Base-by-base conservation (phyloP, 2,888 invertebrate genomes). In the Mamestra brassicae region DNA sequence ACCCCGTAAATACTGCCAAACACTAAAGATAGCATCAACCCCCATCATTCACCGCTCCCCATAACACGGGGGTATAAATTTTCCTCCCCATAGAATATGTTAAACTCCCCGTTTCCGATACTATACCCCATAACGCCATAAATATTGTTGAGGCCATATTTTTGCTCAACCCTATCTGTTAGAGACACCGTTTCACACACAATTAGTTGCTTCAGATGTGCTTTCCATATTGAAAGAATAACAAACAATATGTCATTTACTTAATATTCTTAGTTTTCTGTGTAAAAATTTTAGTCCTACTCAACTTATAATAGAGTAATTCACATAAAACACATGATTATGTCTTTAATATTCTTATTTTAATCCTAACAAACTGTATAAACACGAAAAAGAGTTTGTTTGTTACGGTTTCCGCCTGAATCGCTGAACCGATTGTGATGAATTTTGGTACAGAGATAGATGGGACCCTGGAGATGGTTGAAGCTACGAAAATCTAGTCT, bases 141-240 rank as follows among this genome's bases (percentile, higher is more conserved):
- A 78, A 85, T 82, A 85, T 72, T 26, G 57, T 58, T 52, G 11
- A 6, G 17, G 47, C 57, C 36, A 68, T 72, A 81, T 70, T 72
- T 77, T 67, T 68, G 71, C 64, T 55, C 55, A 58, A 50, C 65
- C 66, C 68, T 81, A 75, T 85, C 84, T 79, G 71, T 50, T 70
- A 45, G 67, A 84, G 83, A 88, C 83, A 84, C 66, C 75, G 80
- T 82, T 82, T 88, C 77, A 82, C 86, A 85, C 82, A 77, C 84
- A 86, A 85, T 84, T 88, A 82, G 76, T 64, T 73, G 38, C 70
- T 42, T 36, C 13, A 67, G 52, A 78, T 58, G 54, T 52, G 65
- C 55, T 65, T 71, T 36, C 13, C 15, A 74, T 74, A 11, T 60
- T 36, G 47, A 45, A 77, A 60, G 52, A 61, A 57, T 38, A 57